Conservation (phyloP, 30 jellyfish, hydroid and myxozoan genomes). For the Aurelia aurita complex sp. Pacific region DNA sequence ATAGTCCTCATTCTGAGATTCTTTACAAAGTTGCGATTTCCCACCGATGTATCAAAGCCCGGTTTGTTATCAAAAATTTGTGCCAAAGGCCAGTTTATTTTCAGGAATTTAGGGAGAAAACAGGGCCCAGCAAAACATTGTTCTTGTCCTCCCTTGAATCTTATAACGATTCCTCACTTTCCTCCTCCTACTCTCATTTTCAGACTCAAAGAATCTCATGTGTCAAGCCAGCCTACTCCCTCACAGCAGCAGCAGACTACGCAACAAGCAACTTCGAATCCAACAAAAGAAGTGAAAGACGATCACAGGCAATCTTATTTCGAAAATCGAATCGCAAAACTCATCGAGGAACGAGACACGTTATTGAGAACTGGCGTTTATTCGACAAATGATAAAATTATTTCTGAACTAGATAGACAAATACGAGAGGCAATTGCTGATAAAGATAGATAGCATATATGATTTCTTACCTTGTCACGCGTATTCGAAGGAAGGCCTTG, state of each 20-base stretch:
- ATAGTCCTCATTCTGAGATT: too few relatives aligned
- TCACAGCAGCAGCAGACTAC: constrained; percentile 5
- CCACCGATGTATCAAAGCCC: too few relatives aligned
- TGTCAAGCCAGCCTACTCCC: constrained; percentile 5
- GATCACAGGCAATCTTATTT: constrained; percentile 5
- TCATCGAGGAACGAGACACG: constrained; percentile 98
- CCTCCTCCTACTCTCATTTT: background rate
- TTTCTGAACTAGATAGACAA: constrained; percentile 89
- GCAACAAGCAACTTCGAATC: background rate
- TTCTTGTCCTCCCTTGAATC: too few relatives aligned
- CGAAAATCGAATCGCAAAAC: constrained; percentile 81
- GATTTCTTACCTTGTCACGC: too few relatives aligned
- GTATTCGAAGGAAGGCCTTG: too few relatives aligned
- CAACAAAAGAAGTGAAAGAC: background rate
- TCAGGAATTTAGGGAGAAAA: too few relatives aligned
- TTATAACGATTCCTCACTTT: too few relatives aligned
- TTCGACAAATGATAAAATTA: constrained; percentile 89
- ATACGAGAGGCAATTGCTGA: constrained; percentile 74
- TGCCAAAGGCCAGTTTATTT: too few relatives aligned
- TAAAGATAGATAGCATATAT: constrained; percentile 20
- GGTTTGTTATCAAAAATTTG: too few relatives aligned
- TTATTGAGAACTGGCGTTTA: constrained; percentile 96
- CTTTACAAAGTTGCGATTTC: too few relatives aligned
- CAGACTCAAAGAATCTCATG: constrained; percentile 43
- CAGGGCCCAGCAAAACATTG: too few relatives aligned